A percentile compares a stretch with the other conserved stretches of the same genome.
Conservation (phyloP, 2,888 invertebrate species). For the Lycophotia porphyrea region DNA sequence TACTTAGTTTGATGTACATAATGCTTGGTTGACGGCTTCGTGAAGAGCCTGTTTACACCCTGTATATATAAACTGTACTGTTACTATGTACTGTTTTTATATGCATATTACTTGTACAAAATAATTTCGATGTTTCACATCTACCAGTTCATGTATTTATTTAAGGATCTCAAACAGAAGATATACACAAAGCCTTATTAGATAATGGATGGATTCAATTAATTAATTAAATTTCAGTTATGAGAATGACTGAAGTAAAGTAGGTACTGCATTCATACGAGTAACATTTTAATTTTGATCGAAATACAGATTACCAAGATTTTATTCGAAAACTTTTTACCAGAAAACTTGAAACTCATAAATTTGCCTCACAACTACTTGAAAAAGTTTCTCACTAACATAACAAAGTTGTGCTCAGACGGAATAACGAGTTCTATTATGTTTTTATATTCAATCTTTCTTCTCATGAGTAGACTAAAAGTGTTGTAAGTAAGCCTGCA, state of each 20-base stretch:
- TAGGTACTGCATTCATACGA: not conserved
- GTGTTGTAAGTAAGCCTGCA: not conserved
- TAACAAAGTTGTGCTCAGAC: constrained; percentile 43
- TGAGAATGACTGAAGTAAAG: not conserved
- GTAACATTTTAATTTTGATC: constrained; percentile 18
- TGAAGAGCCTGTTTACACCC: too few relatives aligned
- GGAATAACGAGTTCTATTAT: constrained; percentile 25
- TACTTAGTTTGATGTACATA: too few relatives aligned
- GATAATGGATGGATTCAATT: too few relatives aligned
- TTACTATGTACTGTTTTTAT: too few relatives aligned
- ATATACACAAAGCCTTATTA: too few relatives aligned
- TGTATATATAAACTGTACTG: too few relatives aligned
- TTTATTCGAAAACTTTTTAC: constrained; percentile 23
- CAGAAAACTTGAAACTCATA: constrained; percentile 33
- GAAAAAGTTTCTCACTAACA: constrained; percentile 53
- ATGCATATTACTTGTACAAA: too few relatives aligned
- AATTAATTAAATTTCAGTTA: not conserved
- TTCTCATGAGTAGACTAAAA: not conserved
- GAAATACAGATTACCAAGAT: constrained; percentile 11
- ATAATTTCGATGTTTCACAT: too few relatives aligned
- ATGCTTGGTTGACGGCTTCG: too few relatives aligned
- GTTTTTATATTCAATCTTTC: constrained; percentile 31
- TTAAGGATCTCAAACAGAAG: too few relatives aligned
- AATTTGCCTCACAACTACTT: constrained; percentile 51
- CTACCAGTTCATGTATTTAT: too few relatives aligned